Evolutionary conservation across 2,888 invertebrate genomes (phyloP), one percentile per base, ranked within the genome.

Genomic region (Lucinisca nassula): DNA sequence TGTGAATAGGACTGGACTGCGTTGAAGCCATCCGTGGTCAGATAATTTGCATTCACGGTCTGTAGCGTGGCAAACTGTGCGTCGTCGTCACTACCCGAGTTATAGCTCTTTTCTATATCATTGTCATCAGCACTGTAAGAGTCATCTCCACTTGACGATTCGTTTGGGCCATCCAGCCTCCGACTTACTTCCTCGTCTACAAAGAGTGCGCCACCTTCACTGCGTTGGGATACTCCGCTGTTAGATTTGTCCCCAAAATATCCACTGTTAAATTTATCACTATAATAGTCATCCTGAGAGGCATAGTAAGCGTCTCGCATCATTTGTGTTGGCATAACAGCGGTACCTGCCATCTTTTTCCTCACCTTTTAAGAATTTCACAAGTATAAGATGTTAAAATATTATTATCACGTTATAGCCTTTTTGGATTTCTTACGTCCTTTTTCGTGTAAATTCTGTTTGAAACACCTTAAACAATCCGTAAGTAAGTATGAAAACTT

Each of bases 131-230:
- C 72, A 30, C 58, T 51, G 74, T 80, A 87, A 8, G 89, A 89
- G n/a, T 87, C 89, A 10, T 89, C 89, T 2, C 89, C 82, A 27
- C 82, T 84, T 0, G 89, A 86, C 27, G 83, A 85, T 40, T 89
- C 87, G 1, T 79, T 80, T 2, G 77, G 82, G 14, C 84, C 89
- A 17, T 89, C 89, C 21, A 73, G 37, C 0, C 85, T 61, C 1
- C 85, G 61, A 21, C 61, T 51, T 0, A 75, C 80, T 10, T 51
- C 79, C 24, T 89, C 85, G 45, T 89, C 89, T 0, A 80, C 82
- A 49, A 89, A 89, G 24, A 85, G 58, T 0, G 78, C 49, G 24
- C 84, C 85, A 35, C 76, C 79, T 27, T 79, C 85, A 45, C 61
- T 78, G 35, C 84, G 86, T 17, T 84, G 81, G 1, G 86, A 79